Percentiles rank a stretch among this genome's conserved stretches.
These are phyloP conservation scores for Lepidonotus clava DNA, from an alignment of 2,888 invertebrate genomes.

Conservation along the genomic window DNA sequence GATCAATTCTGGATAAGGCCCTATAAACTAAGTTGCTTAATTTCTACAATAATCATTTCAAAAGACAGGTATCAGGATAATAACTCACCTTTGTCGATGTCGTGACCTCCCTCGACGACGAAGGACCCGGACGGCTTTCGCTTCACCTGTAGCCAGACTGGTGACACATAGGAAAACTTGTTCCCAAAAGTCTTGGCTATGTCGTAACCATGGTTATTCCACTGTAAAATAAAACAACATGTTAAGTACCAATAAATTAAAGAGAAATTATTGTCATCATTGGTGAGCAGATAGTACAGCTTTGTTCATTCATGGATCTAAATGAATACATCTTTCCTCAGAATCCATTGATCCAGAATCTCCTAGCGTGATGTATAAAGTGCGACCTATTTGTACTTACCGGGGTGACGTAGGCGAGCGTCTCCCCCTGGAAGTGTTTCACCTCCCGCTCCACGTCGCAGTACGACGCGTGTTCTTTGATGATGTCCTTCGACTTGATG, in stretches of 20 bases:
- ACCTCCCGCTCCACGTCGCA: conserved; percentile 85
- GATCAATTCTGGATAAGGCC: no score
- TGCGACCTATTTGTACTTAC: conserved; percentile 84
- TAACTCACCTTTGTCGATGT: conserved; percentile 87
- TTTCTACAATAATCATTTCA: no score
- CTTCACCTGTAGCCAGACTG: conserved; percentile 95
- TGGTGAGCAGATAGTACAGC: neutral
- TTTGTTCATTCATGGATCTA: no score
- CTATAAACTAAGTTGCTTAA: no score
- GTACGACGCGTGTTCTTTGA: conserved; percentile 88
- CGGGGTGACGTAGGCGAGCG: conserved; percentile 95
- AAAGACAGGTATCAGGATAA: neutral
- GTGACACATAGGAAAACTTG: conserved; percentile 94
- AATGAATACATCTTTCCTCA: neutral
- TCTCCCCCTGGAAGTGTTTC: conserved; percentile 87
- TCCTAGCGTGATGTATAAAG: no score
- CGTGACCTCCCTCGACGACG: conserved; percentile 84
- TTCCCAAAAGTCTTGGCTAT: conserved; percentile 91
- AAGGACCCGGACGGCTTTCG: conserved; percentile 81
- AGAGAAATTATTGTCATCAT: neutral
- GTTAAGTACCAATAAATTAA: neutral
- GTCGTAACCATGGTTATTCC: conserved; percentile 97
- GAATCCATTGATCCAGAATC: no score
- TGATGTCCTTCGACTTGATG: conserved; percentile 87
- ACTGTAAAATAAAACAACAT: conserved; percentile 83